Conservation (phyloP, 2,888 invertebrate genomes). For the Cephus rjabovi region DNA sequence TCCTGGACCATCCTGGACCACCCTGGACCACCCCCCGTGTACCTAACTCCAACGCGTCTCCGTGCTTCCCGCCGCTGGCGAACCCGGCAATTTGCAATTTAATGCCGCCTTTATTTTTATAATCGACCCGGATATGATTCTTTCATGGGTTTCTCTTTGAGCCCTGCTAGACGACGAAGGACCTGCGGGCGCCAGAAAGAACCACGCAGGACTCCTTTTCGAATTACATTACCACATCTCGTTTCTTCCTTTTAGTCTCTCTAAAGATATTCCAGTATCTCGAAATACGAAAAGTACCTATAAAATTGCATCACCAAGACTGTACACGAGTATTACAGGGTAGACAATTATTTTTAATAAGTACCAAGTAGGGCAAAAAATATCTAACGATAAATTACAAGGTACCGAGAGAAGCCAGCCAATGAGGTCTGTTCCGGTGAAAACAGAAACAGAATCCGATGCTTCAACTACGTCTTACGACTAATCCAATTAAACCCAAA, state of each 20-base stretch:
- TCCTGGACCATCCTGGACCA: constrained; percentile 10
- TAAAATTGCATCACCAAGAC: no score
- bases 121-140: constrained; percentile 44
- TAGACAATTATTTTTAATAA: neutral
- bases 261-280: neutral
- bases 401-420: neutral
- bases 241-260: neutral
- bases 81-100: constrained; percentile 41
- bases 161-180: neutral
- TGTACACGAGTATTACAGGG: no score
- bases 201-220: constrained; percentile 12
- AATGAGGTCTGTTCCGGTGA: neutral
- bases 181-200: neutral
- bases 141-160: constrained; percentile 33
- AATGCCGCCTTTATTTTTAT: constrained; percentile 39
- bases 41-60: constrained; percentile 5
- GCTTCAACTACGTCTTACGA: neutral
- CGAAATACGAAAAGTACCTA: neutral
- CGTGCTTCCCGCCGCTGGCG: constrained; percentile 24
- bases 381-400: neutral
- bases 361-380: neutral
- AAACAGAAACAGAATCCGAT: neutral
- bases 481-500: constrained; percentile 1
- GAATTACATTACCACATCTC: constrained; percentile 19
- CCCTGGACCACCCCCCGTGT: constrained; percentile 10